phyloP scores from a whole-genome alignment of 2,797 vertebrate species.

The Monodelphis domestica region DNA sequence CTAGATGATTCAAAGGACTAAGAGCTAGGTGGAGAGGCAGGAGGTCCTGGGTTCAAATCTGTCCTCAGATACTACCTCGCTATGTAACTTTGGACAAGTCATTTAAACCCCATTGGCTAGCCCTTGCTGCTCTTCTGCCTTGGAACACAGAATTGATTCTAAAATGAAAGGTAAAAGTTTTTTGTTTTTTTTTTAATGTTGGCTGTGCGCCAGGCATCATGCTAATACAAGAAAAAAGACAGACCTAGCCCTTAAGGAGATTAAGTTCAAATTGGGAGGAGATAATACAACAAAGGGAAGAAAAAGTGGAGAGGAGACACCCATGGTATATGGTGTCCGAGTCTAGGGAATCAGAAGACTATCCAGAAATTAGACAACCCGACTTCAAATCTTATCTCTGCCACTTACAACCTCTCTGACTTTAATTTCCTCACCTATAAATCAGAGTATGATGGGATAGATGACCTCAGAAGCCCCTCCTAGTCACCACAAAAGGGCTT shows the following conservation, averaged over 20 bases:
- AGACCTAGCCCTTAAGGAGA: not conserved
- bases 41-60: too few relatives aligned
- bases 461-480: not conserved
- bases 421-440: not conserved
- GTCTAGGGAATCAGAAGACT: not conserved
- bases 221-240: not conserved
- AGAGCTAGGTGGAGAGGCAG: too few relatives aligned
- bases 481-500: not conserved
- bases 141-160: too few relatives aligned
- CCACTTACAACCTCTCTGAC: constrained; percentile 28
- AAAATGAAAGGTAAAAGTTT: too few relatives aligned
- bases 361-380: not conserved
- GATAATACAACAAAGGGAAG: not conserved
- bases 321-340: not conserved
- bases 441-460: constrained; percentile 25
- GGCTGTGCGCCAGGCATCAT: too few relatives aligned
- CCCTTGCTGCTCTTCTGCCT: too few relatives aligned
- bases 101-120: too few relatives aligned
- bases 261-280: not conserved
- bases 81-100: too few relatives aligned
- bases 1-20: too few relatives aligned
- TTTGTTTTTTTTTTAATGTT: too few relatives aligned
- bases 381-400: not conserved
- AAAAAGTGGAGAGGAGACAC: not conserved
- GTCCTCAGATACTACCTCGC: too few relatives aligned